phyloP scores from a whole-genome alignment of 2,888 invertebrate genomes.

The Agrilus mali region DNA sequence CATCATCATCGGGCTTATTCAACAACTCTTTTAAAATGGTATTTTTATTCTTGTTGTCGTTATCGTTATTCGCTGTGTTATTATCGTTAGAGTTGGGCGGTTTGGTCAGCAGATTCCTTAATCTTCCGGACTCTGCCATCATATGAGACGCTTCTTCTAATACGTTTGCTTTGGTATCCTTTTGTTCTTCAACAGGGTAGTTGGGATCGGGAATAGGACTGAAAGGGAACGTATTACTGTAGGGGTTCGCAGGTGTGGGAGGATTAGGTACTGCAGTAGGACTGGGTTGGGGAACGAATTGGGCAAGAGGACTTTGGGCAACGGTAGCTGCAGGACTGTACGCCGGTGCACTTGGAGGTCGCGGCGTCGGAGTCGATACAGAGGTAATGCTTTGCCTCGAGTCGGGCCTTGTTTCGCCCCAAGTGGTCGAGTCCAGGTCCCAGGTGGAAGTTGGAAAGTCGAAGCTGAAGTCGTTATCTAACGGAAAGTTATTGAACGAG shows the following conservation, averaged over 20 bases:
- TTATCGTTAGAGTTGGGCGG: conserved; percentile 24
- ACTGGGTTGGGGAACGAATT: conserved; percentile 40
- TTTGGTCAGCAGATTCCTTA: conserved; percentile 46
- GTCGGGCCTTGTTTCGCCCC: conserved; percentile 39
- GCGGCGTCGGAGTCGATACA: conserved; percentile 49
- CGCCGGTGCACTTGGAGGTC: conserved; percentile 39
- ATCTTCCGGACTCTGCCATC: conserved; percentile 41
- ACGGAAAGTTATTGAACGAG: conserved; percentile 21
- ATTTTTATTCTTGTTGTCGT: conserved; percentile 35
- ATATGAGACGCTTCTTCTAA: conserved; percentile 28
- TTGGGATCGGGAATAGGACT: conserved; percentile 44
- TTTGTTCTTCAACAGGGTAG: conserved; percentile 35
- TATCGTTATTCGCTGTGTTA: conserved; percentile 23
- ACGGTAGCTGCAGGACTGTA: conserved; percentile 28
- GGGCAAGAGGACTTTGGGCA: conserved; percentile 35
- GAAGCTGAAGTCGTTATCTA: conserved; percentile 34
- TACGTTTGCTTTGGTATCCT: conserved; percentile 37
- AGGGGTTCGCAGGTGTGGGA: conserved; percentile 30
- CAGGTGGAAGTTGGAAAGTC: conserved; percentile 50
- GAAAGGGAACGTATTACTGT: conserved; percentile 46
- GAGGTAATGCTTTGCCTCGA: conserved; percentile 50
- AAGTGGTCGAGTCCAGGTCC: conserved; percentile 34
- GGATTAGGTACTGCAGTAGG: conserved; percentile 34
- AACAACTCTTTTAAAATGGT: conserved; percentile 48
- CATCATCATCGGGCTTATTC: conserved; percentile 53